Evolutionary conservation across 2,797 vertebrate species (phyloP), one percentile per base, ranked within the genome.

Genomic region (Pipistrellus pipistrellus): DNA sequence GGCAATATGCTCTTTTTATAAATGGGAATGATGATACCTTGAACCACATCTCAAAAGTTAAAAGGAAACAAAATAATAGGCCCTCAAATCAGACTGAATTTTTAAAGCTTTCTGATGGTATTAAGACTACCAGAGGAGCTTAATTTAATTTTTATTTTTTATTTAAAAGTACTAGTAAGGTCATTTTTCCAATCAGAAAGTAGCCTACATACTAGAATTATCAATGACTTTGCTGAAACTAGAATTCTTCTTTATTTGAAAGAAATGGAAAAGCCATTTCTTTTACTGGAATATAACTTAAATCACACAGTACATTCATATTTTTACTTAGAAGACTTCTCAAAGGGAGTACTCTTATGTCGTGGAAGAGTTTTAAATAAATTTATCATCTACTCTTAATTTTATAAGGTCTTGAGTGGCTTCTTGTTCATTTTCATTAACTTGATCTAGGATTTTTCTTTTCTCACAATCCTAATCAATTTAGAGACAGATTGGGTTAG

Each of bases 61-160:
- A 90, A 20, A 69, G 38, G 64, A 90, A 78, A 32, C 20, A 23
- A 85, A 51, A 72, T 59, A 64, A 55, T 78, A 66, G 6, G 21
- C 55, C 25, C 69, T 89, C 44, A 81, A 66, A 27, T 88, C 27
- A 76, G 30, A 17, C 32, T 85, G 27, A 35, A 78, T 51, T 94
- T 94, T 75, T 53, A 81, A 46, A 62, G 10, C 46, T 83, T 86
- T 51, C 44, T 76, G 12, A 35, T 11, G 4, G 20, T 84, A 38
- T 80, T 85, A 75, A 86, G 77, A 85, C 20, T 93, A 93, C 48
- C 27, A 73, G 11, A 46, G 68, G 55, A 14, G 23, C 44, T 75
- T 77, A 51, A 68, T 77, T 88, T 81, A 64, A 75, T 88, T 57
- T 86, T 41, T 86, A 32, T 27, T 46, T 95, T 95, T 90, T 94